Evolutionary conservation across 2,113 vertebrate genomes (phyloP), one percentile per base, ranked within the genome.

Genomic region (Amphiprion ocellaris): DNA sequence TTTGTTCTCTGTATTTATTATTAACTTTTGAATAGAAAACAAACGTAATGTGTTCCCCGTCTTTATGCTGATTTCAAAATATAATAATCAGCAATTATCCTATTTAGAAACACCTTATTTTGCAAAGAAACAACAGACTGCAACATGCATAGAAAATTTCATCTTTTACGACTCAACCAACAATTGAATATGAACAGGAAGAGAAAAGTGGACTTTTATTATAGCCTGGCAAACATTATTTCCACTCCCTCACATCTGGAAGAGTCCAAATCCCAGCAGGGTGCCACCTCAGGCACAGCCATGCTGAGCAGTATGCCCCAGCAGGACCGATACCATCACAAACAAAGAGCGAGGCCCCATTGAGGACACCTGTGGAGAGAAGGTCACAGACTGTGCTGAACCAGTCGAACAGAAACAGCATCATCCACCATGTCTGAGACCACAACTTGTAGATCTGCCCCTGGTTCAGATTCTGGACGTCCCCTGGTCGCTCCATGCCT

Each of bases 241-340:
- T 67, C 66, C 23, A 63, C 58, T 74, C 62, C 65, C 63, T 74
- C 63, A 79, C 82, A 71, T 88, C 70, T 74, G 54, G 76, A 83
- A 30, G 55, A 86, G 82, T 90, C 87, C 82, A 88, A 49, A 82
- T 77, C 87, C 37, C 84, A 74, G 90, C 61, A 8, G 85, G 87
- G 3, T 6, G 4, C 64, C 63, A 65, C 82, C 69, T 85, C 82
- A 70, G 79, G 84, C 74, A 14, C 74, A 76, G 58, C 56, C 77
- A 74, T 17, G 70, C 89, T 61, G 67, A 76, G 84, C 60, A 47
- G 30, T 53, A 61, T 41, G 8, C 50, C 85, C 66, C 79, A 83
- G 71, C 69, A 65, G 75, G 80, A 84, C 82, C 83, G 69, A 76
- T 70, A 79, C 82, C 79, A 75, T 80, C 76, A 77, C 82, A 87